A percentile compares a stretch with the other conserved stretches of the same genome.
These are phyloP conservation scores for Brachyhypopomus occidentalis DNA, from an alignment of 2,113 vertebrate genomes.

Conservation along the genomic window DNA sequence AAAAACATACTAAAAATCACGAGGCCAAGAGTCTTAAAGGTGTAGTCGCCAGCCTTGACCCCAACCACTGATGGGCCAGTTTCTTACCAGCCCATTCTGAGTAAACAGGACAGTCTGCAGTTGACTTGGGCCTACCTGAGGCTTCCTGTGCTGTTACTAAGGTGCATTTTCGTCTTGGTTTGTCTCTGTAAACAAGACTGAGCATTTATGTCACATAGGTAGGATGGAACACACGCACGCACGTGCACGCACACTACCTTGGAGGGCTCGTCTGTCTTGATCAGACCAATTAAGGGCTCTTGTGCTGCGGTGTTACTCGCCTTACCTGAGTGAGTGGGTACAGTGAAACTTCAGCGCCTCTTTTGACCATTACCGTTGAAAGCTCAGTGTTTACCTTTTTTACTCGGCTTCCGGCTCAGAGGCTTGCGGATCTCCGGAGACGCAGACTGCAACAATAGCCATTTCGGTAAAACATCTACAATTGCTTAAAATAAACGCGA, in stretches of 20 bases:
- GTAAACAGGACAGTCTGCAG: neutral
- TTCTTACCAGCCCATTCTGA: neutral
- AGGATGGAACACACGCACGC: neutral
- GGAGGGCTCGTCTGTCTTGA: slow-evolving; percentile 2
- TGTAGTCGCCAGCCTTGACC: too few relatives aligned
- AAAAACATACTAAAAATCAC: neutral
- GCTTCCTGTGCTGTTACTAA: slow-evolving; percentile 51
- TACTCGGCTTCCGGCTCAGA: slow-evolving; percentile 56
- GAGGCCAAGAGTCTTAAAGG: too few relatives aligned
- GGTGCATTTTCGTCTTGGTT: slow-evolving; percentile 35
- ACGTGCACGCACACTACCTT: slow-evolving; percentile 31
- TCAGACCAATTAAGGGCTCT: neutral
- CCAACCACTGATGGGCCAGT: too few relatives aligned
- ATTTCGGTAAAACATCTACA: neutral
- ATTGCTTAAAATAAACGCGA: neutral
- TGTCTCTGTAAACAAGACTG: slow-evolving; percentile 22
- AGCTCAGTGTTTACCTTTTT: slow-evolving; percentile 57
- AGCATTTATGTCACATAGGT: too few relatives aligned
- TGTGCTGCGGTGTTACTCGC: neutral
- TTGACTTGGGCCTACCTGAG: slow-evolving; percentile 6
- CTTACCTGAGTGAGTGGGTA: neutral
- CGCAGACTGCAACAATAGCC: slow-evolving; percentile 8
- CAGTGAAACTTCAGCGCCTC: neutral
- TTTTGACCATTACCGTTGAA: neutral
- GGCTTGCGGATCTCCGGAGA: slow-evolving; percentile 60